phyloP scores from a whole-genome alignment of 2,888 invertebrate genomes.

The Psylliodes chrysocephalus region DNA sequence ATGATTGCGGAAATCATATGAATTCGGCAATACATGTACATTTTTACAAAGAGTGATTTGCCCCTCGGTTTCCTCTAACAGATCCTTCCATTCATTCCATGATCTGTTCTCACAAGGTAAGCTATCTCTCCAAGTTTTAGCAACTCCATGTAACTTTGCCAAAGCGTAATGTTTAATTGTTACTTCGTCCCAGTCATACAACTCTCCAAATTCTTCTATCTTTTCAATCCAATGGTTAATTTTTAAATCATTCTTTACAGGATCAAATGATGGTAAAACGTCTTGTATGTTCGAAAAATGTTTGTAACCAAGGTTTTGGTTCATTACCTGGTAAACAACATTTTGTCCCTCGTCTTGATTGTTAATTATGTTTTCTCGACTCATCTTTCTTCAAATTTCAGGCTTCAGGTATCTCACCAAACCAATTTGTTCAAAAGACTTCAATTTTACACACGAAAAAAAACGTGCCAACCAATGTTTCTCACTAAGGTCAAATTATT shows the following conservation, averaged over 20 bases:
- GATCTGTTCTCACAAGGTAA: constrained; percentile 12
- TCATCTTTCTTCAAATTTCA: too few relatives aligned
- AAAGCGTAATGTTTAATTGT: too few relatives aligned
- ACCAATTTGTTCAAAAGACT: too few relatives aligned
- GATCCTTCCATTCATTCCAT: constrained; percentile 1
- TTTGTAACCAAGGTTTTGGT: background rate
- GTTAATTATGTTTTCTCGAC: background rate
- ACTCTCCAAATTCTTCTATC: constrained; percentile 44
- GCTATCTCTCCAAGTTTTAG: constrained; percentile 46
- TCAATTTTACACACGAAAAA: too few relatives aligned
- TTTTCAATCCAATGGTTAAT: constrained; percentile 42
- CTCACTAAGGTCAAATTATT: too few relatives aligned
- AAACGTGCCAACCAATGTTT: too few relatives aligned
- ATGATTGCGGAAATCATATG: too few relatives aligned
- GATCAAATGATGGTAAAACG: constrained; percentile 7
- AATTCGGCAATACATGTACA: too few relatives aligned
- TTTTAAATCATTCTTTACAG: constrained; percentile 19
- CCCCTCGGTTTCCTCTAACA: too few relatives aligned
- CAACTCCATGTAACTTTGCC: constrained; percentile 44
- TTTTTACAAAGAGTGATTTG: too few relatives aligned
- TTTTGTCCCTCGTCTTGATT: background rate
- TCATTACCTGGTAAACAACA: background rate
- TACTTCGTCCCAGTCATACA: too few relatives aligned
- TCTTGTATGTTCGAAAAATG: background rate
- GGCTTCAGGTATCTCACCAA: background rate